Evolutionary conservation across 2,797 vertebrate species (phyloP).

Genomic region (Gallinago stenura): DNA sequence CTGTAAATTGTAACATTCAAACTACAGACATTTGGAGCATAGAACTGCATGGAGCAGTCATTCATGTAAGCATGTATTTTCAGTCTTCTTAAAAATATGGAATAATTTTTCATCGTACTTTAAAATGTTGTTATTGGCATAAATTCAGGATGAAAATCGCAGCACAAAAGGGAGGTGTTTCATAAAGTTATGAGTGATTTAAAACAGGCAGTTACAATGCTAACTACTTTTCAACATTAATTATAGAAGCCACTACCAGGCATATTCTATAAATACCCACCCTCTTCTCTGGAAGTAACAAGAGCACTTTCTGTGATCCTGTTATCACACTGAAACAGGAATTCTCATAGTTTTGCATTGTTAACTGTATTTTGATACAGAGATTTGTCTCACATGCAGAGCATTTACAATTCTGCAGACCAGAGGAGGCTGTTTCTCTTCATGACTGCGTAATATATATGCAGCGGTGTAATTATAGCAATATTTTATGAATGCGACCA

Average conservation of each 20-base stretch:
- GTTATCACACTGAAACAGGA: slow-evolving; percentile 44
- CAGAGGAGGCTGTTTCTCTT: neutral
- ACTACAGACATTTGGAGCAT: neutral
- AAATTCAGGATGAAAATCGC: neutral
- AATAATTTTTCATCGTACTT: neutral
- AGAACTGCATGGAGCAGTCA: neutral
- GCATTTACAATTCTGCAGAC: neutral
- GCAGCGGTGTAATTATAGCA: neutral
- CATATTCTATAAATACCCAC: slow-evolving; percentile 36
- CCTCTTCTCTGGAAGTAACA: neutral
- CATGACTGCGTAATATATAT: neutral
- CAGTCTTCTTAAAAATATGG: neutral
- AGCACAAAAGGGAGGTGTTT: slow-evolving; percentile 12
- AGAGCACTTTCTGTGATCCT: slow-evolving; percentile 32
- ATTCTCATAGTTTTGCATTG: neutral
- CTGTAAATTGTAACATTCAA: neutral
- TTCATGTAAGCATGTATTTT: neutral
- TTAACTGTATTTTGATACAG: slow-evolving; percentile 24
- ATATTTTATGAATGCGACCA: neutral
- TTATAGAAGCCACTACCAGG: slow-evolving; percentile 37
- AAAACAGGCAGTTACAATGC: slow-evolving; percentile 33
- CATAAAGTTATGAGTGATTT: neutral
- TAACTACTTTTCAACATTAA: slow-evolving; percentile 8
- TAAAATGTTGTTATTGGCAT: neutral
- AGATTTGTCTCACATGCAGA: neutral